These are phyloP conservation scores for Exephanes ischioxanthus DNA, from an alignment of 2,888 invertebrate species.

Conservation along the genomic window DNA sequence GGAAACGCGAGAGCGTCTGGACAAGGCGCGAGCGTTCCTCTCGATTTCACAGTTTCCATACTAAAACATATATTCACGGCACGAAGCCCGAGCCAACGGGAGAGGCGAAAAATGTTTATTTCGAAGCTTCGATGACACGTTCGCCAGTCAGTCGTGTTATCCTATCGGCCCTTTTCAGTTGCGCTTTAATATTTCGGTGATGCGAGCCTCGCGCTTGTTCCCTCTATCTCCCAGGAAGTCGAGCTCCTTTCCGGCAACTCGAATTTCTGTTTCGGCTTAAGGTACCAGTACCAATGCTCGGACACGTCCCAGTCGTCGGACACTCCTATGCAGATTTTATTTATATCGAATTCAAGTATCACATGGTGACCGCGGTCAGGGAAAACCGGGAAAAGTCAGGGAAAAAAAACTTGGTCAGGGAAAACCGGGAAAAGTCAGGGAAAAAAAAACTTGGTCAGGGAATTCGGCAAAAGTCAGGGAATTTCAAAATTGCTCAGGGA, in stretches of 20 bases:
- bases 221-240: constrained; percentile 46
- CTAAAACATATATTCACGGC: constrained; percentile 15
- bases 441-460: too few species aligned
- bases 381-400: too few species aligned
- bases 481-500: too few species aligned
- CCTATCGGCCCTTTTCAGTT: constrained; percentile 12
- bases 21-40: constrained; percentile 71
- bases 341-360: too few species aligned
- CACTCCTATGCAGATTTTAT: too few species aligned
- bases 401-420: too few species aligned
- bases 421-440: too few species aligned
- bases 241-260: constrained; percentile 34
- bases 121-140: constrained; percentile 74
- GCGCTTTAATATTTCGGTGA: constrained; percentile 53
- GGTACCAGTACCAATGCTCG: too few species aligned
- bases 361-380: too few species aligned
- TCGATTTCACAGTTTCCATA: constrained; percentile 48
- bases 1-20: constrained; percentile 81
- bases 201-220: constrained; percentile 21
- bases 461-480: too few species aligned
- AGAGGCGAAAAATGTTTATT: constrained; percentile 68
- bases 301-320: too few species aligned
- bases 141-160: not conserved
- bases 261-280: constrained; percentile 21
- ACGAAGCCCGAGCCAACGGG: constrained; percentile 28